Conservation (phyloP, 1,140 invertebrate genomes). For the Drosophila neocordata region DNA sequence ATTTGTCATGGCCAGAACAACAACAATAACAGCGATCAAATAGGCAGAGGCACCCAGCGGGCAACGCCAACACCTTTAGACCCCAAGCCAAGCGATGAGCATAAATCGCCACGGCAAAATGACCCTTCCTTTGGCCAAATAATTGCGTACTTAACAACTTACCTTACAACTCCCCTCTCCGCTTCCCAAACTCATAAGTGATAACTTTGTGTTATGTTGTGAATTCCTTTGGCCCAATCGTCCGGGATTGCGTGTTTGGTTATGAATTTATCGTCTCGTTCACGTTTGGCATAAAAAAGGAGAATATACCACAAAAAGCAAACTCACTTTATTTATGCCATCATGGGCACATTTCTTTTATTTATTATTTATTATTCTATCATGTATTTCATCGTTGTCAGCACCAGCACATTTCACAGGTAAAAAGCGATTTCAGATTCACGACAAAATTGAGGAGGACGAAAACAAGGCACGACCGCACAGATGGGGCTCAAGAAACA, state of each 20-base stretch:
- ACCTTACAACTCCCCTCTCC: conserved; percentile 17
- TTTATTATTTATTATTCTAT: conserved; percentile 62
- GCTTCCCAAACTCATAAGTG: conserved; percentile 33
- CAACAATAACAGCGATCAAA: not conserved
- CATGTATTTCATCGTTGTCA: conserved; percentile 51
- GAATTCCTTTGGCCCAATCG: conserved; percentile 36
- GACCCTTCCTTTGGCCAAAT: conserved; percentile 41
- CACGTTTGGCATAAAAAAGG: conserved; percentile 37
- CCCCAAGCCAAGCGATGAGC: conserved; percentile 35
- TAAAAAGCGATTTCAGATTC: conserved; percentile 7
- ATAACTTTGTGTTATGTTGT: conserved; percentile 19
- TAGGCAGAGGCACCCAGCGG: conserved; percentile 45
- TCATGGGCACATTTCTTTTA: conserved; percentile 41
- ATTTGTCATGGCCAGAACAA: conserved; percentile 43
- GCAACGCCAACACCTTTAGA: conserved; percentile 54
- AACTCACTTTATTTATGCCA: conserved; percentile 57
- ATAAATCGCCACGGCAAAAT: conserved; percentile 40
- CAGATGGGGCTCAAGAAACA: conserved; percentile 29
- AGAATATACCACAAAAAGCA: not conserved
- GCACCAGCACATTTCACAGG: conserved; percentile 50
- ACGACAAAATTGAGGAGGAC: conserved; percentile 9
- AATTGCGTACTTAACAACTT: conserved; percentile 58
- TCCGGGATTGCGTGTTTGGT: conserved; percentile 49
- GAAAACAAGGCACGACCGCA: conserved; percentile 25
- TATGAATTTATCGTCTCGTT: conserved; percentile 60